A percentile compares a stretch with the other conserved stretches of the same genome.
phyloP scores from a whole-genome alignment of 2,797 vertebrate species.

The Melanotaenia nigrans region DNA sequence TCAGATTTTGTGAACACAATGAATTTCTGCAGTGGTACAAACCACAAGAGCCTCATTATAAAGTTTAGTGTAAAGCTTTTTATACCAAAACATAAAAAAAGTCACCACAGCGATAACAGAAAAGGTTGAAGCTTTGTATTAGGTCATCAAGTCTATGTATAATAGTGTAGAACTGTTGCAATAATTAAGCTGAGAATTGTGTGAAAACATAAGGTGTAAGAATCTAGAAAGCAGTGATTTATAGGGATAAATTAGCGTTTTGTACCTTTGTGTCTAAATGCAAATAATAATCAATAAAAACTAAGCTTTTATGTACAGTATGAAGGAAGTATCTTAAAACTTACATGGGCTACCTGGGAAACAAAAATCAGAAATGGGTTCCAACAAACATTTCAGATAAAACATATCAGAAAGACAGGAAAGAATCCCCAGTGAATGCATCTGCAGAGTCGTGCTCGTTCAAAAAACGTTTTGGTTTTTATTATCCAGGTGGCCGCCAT shows the following conservation, averaged over 20 bases:
- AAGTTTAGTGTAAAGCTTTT: background rate
- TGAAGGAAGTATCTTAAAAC: too few species aligned
- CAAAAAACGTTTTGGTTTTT: slow-evolving; percentile 23
- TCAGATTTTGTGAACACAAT: too few species aligned
- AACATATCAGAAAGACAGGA: background rate
- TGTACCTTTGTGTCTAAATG: background rate
- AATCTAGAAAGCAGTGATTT: background rate
- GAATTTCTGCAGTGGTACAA: background rate
- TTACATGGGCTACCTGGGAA: background rate
- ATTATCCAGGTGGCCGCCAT: slow-evolving; percentile 26
- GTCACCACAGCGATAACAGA: background rate
- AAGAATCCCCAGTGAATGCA: background rate
- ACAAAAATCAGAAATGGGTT: background rate
- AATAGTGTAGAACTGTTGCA: background rate
- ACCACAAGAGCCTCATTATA: background rate
- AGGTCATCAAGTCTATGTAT: background rate
- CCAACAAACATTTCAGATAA: background rate
- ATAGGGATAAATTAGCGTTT: background rate
- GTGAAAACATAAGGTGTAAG: background rate
- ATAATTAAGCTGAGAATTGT: background rate
- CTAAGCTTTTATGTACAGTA: too few species aligned
- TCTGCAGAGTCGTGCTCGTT: slow-evolving; percentile 3
- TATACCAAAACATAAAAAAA: background rate
- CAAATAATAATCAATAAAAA: background rate
- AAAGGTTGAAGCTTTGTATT: background rate